A percentile compares a stretch with the other conserved stretches of the same genome.
phyloP scores from a whole-genome alignment of 1,140 invertebrate genomes.

The Drosophila tsacasi region DNA sequence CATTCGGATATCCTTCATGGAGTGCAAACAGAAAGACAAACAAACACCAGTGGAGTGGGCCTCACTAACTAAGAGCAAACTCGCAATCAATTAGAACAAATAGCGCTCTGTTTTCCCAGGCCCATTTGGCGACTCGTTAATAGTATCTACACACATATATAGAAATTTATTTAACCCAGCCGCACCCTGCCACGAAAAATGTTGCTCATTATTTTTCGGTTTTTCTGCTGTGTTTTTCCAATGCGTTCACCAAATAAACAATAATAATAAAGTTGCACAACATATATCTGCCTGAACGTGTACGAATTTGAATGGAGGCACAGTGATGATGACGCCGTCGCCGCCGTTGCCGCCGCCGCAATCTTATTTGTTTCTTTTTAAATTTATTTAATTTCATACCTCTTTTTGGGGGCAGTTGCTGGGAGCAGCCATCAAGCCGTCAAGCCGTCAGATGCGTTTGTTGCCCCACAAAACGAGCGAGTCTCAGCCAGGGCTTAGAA shows the following conservation, averaged over 20 bases:
- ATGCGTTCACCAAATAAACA: constrained; percentile 39
- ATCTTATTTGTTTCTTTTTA: constrained; percentile 33
- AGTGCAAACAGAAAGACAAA: constrained; percentile 26
- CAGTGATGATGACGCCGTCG: constrained; percentile 11
- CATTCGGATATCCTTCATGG: constrained; percentile 39
- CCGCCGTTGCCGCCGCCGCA: constrained; percentile 8
- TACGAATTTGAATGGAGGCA: constrained; percentile 46
- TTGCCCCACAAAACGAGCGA: constrained; percentile 31
- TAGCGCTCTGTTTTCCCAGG: constrained; percentile 33
- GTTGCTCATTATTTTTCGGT: constrained; percentile 46
- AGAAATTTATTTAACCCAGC: constrained; percentile 1
- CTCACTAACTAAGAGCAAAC: constrained; percentile 33
- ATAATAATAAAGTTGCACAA: constrained; percentile 57
- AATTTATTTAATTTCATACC: constrained; percentile 47
- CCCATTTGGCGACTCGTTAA: constrained; percentile 48
- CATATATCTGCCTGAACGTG: constrained; percentile 25
- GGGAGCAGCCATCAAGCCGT: constrained; percentile 38
- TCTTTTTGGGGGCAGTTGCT: constrained; percentile 50
- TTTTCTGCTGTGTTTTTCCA: constrained; percentile 47
- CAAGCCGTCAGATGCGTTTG: constrained; percentile 53
- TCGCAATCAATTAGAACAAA: constrained; percentile 53
- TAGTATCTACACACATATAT: background rate
- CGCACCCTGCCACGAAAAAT: constrained; percentile 45
- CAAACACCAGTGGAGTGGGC: constrained; percentile 11
- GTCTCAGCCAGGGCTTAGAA: constrained; percentile 40